These are phyloP conservation scores for Halocynthia roretzi DNA, from an alignment of 23 tunicate genomes.

Conservation along the genomic window DNA sequence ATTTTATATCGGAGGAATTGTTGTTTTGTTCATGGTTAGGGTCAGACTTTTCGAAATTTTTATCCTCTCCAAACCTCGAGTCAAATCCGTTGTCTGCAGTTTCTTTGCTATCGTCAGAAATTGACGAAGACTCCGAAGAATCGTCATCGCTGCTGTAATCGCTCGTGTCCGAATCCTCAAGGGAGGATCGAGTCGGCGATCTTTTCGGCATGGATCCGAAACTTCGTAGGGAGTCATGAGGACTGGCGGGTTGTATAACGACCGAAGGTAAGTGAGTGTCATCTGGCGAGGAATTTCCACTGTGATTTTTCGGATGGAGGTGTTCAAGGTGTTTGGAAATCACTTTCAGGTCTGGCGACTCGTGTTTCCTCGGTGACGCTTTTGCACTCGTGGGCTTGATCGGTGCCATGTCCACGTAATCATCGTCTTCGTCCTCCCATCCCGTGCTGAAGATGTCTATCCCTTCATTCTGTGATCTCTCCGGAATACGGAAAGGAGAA, in stretches of 20 bases:
- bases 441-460: constrained; percentile 14
- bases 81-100: constrained; percentile 4
- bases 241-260: constrained; percentile 15
- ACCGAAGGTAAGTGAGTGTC: neutral
- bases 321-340: too few relatives aligned
- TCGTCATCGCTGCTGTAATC: neutral
- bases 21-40: neutral
- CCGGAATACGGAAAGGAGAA: neutral
- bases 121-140: neutral
- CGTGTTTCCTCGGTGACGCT: neutral
- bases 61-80: neutral
- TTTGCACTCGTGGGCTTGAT: constrained; percentile 13
- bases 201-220: neutral
- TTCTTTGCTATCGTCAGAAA: neutral
- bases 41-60: neutral
- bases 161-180: neutral
- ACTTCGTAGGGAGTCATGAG: constrained; percentile 4
- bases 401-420: constrained; percentile 50
- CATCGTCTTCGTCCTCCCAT: constrained; percentile 27
- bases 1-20: neutral
- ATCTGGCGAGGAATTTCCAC: too few relatives aligned
- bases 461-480: neutral
- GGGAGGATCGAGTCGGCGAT: neutral
- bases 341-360: neutral
- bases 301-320: too few relatives aligned